Conservation (phyloP, 2,888 invertebrate genomes). For the Alloplasta piceator region DNA sequence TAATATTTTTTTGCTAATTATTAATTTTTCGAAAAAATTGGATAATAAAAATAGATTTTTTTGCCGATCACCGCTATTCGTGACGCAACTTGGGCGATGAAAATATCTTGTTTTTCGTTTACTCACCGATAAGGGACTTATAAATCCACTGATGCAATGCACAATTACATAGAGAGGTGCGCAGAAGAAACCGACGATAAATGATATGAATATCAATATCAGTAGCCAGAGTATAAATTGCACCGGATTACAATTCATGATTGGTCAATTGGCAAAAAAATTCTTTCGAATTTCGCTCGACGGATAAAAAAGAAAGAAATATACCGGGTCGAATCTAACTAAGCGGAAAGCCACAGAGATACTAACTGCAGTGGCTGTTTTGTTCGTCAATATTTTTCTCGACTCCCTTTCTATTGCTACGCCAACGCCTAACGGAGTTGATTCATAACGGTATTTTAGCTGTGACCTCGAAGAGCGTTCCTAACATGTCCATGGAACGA, state of each 20-base stretch:
- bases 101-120: neutral
- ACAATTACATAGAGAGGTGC: conserved; percentile 88
- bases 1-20: too few relatives aligned
- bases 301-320: neutral
- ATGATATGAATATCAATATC: conserved; percentile 88
- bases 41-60: too few relatives aligned
- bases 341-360: conserved; percentile 10
- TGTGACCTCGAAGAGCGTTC: conserved; percentile 42
- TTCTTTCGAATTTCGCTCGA: neutral
- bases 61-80: too few relatives aligned
- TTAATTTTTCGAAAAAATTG: too few relatives aligned
- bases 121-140: conserved; percentile 88
- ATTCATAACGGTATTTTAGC: conserved; percentile 64
- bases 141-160: conserved; percentile 88
- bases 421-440: conserved; percentile 59
- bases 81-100: too few relatives aligned
- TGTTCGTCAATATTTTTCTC: conserved; percentile 8
- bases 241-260: conserved; percentile 84
- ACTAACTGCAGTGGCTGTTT: conserved; percentile 11
- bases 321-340: neutral
- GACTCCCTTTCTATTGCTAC: conserved; percentile 20
- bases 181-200: conserved; percentile 88
- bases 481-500: conserved; percentile 23
- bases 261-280: conserved; percentile 4
- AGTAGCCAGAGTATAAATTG: conserved; percentile 89